phyloP scores from a whole-genome alignment of 2,888 invertebrate species.

The Tanypteryx hageni region DNA sequence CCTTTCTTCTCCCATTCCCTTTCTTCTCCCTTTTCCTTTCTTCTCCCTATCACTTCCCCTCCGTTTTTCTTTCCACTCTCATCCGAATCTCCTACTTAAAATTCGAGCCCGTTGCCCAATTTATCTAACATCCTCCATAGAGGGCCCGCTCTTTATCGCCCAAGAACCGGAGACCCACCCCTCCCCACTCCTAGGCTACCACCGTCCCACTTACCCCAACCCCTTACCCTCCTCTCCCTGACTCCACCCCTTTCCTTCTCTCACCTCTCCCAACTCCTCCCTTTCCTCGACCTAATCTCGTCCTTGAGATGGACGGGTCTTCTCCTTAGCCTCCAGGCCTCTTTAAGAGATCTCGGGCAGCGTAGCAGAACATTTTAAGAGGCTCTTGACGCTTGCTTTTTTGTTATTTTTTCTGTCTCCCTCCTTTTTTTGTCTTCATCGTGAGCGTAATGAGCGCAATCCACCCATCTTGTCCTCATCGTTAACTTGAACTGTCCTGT shows the following conservation, averaged over 20 bases:
- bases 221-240: not conserved
- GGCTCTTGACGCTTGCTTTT: slow-evolving; percentile 13
- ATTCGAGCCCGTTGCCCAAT: slow-evolving; percentile 6
- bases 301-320: slow-evolving; percentile 52
- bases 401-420: not conserved
- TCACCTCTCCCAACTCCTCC: not conserved
- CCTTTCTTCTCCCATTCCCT: not conserved
- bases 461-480: not conserved
- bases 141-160: not conserved
- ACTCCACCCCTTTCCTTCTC: not conserved
- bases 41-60: not conserved
- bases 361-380: not conserved
- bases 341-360: not conserved
- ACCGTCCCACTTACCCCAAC: not conserved
- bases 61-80: not conserved
- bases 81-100: slow-evolving; percentile 2
- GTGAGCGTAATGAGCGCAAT: slow-evolving; percentile 5
- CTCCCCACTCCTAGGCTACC: not conserved
- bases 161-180: not conserved
- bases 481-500: not conserved
- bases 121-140: slow-evolving; percentile 42
- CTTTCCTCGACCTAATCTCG: not conserved
- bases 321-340: not conserved
- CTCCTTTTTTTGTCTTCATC: not conserved
- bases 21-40: not conserved